A percentile compares a stretch with the other conserved stretches of the same genome.
Conservation (phyloP, 1,140 invertebrate genomes). For the Paramacrobiotus metropolitanus region DNA sequence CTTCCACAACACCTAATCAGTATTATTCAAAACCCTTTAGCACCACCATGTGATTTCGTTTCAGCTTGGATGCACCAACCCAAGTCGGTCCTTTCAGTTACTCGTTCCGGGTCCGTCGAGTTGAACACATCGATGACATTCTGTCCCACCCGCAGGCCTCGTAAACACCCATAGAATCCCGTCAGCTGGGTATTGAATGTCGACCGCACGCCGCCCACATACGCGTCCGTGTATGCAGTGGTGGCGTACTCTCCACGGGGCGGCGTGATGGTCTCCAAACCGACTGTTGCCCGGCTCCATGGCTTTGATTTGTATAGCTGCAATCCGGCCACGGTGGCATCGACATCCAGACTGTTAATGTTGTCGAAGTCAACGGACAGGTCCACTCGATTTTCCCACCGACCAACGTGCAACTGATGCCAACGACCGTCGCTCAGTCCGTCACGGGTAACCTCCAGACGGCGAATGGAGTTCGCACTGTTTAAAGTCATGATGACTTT, state of each 20-base stretch:
- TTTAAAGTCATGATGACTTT: not conserved
- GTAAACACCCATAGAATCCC: not conserved
- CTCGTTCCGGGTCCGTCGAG: not conserved
- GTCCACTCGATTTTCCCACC: not conserved
- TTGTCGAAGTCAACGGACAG: not conserved
- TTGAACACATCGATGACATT: not conserved
- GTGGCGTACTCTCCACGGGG: not conserved
- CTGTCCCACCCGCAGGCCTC: not conserved
- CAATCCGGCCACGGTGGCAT: not conserved
- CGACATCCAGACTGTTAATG: not conserved
- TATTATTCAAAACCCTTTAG: not conserved
- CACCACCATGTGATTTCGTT: not conserved
- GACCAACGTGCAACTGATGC: not conserved
- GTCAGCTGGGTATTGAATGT: not conserved
- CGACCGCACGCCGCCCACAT: not conserved
- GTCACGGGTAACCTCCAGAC: not conserved
- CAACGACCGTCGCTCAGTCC: not conserved
- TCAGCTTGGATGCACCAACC: not conserved
- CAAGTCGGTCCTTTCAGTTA: not conserved
- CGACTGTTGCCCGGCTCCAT: no score
- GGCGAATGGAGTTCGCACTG: not conserved
- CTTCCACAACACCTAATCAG: not conserved
- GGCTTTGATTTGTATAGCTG: no score
- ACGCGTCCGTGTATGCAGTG: not conserved
- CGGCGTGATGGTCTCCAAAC: not conserved